phyloP scores from a whole-genome alignment of 2,888 invertebrate genomes.

The Apamea monoglypha region DNA sequence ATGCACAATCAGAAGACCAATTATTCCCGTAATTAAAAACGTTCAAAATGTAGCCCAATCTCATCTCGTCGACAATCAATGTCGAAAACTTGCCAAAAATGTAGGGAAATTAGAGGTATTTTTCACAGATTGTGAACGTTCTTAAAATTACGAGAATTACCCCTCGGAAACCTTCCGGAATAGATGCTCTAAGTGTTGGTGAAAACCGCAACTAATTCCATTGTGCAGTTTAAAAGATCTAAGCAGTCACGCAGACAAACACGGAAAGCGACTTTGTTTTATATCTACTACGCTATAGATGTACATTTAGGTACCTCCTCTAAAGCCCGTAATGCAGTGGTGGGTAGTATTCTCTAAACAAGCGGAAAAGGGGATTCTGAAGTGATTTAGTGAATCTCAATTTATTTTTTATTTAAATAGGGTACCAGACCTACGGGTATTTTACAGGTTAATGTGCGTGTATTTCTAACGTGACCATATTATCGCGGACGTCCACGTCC shows the following conservation, averaged over 20 bases:
- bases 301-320: background rate
- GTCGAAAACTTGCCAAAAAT: no score
- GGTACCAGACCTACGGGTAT: background rate
- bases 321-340: background rate
- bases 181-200: background rate
- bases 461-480: background rate
- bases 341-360: background rate
- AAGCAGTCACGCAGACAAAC: background rate
- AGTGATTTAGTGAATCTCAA: background rate
- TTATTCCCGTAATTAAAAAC: no score
- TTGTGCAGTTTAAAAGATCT: background rate
- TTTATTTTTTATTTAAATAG: background rate
- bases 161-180: no score
- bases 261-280: no score
- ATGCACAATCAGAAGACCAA: no score
- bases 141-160: no score
- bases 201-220: background rate
- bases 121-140: no score
- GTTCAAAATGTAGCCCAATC: no score
- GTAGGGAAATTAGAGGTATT: no score
- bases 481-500: background rate
- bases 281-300: no score
- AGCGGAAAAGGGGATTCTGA: background rate
- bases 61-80: no score
- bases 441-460: background rate